Evolutionary conservation across 2,888 invertebrate species (phyloP).

Genomic region (Strigamia maritima): DNA sequence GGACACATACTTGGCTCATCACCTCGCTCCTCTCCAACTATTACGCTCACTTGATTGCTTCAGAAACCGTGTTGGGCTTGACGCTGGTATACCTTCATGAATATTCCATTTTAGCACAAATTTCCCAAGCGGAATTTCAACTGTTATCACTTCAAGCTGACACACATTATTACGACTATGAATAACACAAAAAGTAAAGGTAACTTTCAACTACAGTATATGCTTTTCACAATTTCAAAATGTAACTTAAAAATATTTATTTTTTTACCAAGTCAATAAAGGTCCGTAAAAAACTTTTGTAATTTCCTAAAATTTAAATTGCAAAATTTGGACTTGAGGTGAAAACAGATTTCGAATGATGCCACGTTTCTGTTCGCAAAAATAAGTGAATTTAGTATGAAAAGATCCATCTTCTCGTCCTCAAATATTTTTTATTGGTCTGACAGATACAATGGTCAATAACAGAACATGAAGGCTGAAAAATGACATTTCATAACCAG

Average conservation of each 20-base stretch:
- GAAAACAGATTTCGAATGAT: too few species aligned
- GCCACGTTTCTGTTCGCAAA: too few species aligned
- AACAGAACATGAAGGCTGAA: not conserved
- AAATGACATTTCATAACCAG: constrained; percentile 2
- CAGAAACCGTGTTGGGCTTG: constrained; percentile 14
- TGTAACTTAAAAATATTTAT: too few species aligned
- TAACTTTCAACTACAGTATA: too few species aligned
- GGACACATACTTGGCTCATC: constrained; percentile 23
- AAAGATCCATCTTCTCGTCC: constrained; percentile 13
- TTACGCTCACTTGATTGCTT: constrained; percentile 16
- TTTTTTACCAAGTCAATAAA: too few species aligned
- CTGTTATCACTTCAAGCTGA: constrained; percentile 15
- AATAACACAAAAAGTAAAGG: not conserved
- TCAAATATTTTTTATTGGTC: constrained; percentile 18
- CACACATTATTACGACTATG: not conserved
- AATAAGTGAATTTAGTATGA: not conserved
- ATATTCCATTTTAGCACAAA: constrained; percentile 12
- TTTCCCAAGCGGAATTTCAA: constrained; percentile 23
- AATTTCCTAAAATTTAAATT: too few species aligned
- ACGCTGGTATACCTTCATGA: constrained; percentile 15
- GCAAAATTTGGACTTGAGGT: too few species aligned
- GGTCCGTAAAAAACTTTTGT: too few species aligned
- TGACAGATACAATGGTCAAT: constrained; percentile 19
- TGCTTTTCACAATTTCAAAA: not conserved
- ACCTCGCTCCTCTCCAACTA: constrained; percentile 5